Evolutionary conservation across 2,113 vertebrate species (phyloP).

Genomic region (Podarcis raffonei): DNA sequence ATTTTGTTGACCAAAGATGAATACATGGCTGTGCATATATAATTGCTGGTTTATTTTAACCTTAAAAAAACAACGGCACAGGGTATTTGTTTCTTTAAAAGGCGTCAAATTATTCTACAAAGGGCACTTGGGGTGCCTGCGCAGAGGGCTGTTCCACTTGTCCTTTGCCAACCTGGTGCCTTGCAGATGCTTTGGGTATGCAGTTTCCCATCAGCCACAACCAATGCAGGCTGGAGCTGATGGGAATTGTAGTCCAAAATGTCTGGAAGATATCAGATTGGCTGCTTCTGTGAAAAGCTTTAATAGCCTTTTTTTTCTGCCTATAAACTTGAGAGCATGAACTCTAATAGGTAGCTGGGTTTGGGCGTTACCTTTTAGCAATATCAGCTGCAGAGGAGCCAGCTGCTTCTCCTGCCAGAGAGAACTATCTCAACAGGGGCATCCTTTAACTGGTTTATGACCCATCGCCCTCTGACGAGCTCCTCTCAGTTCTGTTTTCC

Average conservation of each 20-base stretch:
- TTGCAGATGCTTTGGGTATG: neutral
- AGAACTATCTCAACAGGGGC: neutral
- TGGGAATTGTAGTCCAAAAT: neutral
- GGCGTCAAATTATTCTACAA: neutral
- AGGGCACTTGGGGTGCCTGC: neutral
- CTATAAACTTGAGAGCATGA: neutral
- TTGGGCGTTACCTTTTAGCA: neutral
- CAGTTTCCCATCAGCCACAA: too few species aligned
- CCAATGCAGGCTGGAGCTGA: too few species aligned
- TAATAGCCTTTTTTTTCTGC: neutral
- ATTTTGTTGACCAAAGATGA: conserved; percentile 33
- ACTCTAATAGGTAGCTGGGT: neutral
- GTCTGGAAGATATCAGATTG: neutral
- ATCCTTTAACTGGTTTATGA: neutral
- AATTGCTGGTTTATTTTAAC: neutral
- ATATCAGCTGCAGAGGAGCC: neutral
- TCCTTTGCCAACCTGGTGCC: neutral
- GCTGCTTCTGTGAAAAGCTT: neutral
- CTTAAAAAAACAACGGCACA: neutral
- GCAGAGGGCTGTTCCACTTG: neutral
- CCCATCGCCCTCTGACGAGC: neutral
- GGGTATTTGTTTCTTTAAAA: neutral
- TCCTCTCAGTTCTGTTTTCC: neutral
- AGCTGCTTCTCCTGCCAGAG: neutral
- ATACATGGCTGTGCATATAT: neutral